phyloP scores from a whole-genome alignment of 2,797 vertebrate genomes.

The Prionace glauca region DNA sequence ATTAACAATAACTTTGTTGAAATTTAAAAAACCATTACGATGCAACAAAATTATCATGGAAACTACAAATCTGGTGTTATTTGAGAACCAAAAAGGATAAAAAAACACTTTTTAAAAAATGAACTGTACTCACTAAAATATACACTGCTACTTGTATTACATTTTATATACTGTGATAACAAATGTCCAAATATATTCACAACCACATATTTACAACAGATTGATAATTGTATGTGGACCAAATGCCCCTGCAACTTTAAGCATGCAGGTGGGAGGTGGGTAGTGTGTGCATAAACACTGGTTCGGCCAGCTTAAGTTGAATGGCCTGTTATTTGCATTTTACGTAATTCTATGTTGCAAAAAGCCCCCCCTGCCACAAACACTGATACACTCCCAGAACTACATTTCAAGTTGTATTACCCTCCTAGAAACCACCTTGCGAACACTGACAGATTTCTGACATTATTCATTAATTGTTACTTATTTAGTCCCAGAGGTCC shows the following conservation, averaged over 20 bases:
- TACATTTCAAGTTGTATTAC: neutral
- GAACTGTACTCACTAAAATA: neutral
- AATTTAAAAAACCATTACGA: neutral
- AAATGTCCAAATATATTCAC: too few species aligned
- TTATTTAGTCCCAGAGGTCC: neutral
- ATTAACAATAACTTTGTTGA: neutral
- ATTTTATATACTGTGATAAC: neutral
- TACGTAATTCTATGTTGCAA: neutral
- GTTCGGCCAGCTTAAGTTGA: neutral
- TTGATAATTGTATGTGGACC: neutral
- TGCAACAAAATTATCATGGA: neutral
- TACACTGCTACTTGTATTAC: neutral
- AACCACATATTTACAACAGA: neutral
- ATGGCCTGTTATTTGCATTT: neutral
- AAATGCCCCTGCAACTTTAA: neutral
- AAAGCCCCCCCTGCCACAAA: neutral
- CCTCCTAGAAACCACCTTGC: neutral
- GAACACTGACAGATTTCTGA: neutral
- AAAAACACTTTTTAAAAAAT: neutral
- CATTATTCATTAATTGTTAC: neutral
- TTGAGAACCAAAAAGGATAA: neutral
- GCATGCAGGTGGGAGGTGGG: neutral
- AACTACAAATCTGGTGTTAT: constrained; percentile 31
- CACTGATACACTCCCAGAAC: neutral
- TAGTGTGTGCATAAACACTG: neutral